Conservation (phyloP, 2,113 vertebrate genomes). For the Laterallus jamaicensis region DNA sequence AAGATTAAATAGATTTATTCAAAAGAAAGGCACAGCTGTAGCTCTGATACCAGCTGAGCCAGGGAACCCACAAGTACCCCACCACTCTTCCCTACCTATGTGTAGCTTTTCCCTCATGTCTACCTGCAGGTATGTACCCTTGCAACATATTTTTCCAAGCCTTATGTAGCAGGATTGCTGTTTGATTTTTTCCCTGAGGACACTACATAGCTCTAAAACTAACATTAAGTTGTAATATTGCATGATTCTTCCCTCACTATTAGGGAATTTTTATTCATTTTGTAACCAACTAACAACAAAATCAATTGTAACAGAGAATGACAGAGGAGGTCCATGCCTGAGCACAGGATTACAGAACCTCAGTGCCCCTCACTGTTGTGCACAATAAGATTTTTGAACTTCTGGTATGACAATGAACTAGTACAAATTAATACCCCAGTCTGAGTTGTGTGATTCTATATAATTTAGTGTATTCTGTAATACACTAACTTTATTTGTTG, state of each 20-base stretch:
- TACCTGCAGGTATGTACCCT: rapidly evolving
- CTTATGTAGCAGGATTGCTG: background rate
- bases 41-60: background rate
- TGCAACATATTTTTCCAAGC: background rate
- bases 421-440: background rate
- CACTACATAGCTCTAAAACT: background rate
- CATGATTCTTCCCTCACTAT: background rate
- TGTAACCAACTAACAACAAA: background rate
- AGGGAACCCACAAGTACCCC: background rate
- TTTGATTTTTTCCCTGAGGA: background rate
- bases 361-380: background rate
- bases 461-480: background rate
- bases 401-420: background rate
- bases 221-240: background rate
- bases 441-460: background rate
- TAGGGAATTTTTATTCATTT: background rate
- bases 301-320: background rate
- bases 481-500: background rate
- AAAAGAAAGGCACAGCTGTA: background rate
- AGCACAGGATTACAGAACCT: background rate
- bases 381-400: background rate
- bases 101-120: too few relatives aligned
- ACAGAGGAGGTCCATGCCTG: background rate
- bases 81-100: background rate
- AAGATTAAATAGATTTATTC: slow-evolving; percentile 3